Evolutionary conservation across 2,888 invertebrate species (phyloP), one percentile per base, ranked within the genome.

Genomic region (Philaethria dido): DNA sequence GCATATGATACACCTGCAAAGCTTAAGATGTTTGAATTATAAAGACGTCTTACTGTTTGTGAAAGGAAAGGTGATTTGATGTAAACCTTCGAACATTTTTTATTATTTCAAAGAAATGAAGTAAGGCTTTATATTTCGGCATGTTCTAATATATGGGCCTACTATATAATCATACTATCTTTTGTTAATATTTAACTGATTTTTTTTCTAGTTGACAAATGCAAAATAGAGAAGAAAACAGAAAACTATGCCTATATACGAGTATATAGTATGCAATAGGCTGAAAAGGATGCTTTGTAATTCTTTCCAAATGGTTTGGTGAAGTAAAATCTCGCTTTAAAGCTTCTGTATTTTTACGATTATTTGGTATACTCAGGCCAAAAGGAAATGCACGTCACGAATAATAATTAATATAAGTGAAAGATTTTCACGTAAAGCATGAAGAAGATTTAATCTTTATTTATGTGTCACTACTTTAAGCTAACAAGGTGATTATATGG

Each of bases 11-110:
- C 16, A 29, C 52, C 29, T 33, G 29, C 25, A 50, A 29, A 29
- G 29, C 50, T 50, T 50, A 16, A 50, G 25, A 50, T 29, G n/a
- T 50, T 29, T 50, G n/a, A 52, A 33, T 33, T 52, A 52, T 29
- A 16, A n/a, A n/a, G 29, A 50, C n/a, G n/a, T n/a, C 25, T 22
- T 50, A 50, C 11, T 50, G 50, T 1, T n/a, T 29, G 11, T 9
- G n/a, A 8, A 8, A 14, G 39, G 39, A 39, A 39, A 39, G 13
- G 13, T 13, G 39, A 13, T 39, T 39, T 13, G 39, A 39, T 39
- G 13, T 13, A 13, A 39, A 39, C 1, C 2, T 39, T 39, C 39
- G 8, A 33, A 33, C 1, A n/a, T n/a, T n/a, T n/a, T n/a, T n/a
- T n/a, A n/a, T n/a, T n/a, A n/a, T n/a, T n/a, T n/a, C n/a, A n/a